Percentiles rank a stretch among this genome's conserved stretches.
Conservation (phyloP, 1,140 invertebrate species). For the Drosophila ercepeae region DNA sequence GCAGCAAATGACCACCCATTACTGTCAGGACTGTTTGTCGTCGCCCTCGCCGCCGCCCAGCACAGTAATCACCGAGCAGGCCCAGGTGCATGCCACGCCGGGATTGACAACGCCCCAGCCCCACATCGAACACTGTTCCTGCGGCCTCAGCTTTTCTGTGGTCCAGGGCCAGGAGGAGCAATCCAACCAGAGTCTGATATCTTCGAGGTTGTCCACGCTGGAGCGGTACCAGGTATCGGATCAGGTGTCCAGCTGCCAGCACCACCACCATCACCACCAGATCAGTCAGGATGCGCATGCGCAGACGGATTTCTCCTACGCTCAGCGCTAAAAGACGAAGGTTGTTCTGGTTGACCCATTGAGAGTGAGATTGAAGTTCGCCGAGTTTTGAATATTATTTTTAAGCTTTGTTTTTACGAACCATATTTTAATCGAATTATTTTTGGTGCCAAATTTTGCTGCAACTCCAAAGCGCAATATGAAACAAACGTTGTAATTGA, state of each 20-base stretch:
- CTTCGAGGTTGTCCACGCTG: conserved; percentile 22
- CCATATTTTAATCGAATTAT: conserved; percentile 34
- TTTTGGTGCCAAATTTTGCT: conserved; percentile 70
- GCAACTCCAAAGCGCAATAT: conserved; percentile 64
- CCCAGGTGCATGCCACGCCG: conserved; percentile 66
- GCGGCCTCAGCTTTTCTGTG: conserved; percentile 71
- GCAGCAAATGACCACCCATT: conserved; percentile 29
- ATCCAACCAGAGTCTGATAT: conserved; percentile 1
- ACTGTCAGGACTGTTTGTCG: conserved; percentile 71
- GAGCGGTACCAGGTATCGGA: conserved; percentile 37
- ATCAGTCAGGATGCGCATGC: conserved; percentile 60
- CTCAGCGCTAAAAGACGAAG: conserved; percentile 35
- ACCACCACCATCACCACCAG: conserved; percentile 50
- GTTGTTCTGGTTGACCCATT: conserved; percentile 20
- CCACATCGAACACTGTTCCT: conserved; percentile 77
- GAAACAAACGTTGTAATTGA: conserved; percentile 64
- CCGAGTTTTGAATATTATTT: conserved; percentile 25
- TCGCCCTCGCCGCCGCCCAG: conserved; percentile 67
- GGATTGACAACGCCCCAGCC: conserved; percentile 27
- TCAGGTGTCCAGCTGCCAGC: conserved; percentile 32
- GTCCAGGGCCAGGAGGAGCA: conserved; percentile 33
- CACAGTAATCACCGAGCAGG: conserved; percentile 75
- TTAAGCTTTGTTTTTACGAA: conserved; percentile 32
- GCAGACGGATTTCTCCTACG: conserved; percentile 69
- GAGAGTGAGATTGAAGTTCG: conserved; percentile 55